Percentiles rank a stretch among this genome's conserved stretches.
These are phyloP conservation scores for Recurvirostra avosetta DNA, from an alignment of 2,113 vertebrate species.

Conservation along the genomic window DNA sequence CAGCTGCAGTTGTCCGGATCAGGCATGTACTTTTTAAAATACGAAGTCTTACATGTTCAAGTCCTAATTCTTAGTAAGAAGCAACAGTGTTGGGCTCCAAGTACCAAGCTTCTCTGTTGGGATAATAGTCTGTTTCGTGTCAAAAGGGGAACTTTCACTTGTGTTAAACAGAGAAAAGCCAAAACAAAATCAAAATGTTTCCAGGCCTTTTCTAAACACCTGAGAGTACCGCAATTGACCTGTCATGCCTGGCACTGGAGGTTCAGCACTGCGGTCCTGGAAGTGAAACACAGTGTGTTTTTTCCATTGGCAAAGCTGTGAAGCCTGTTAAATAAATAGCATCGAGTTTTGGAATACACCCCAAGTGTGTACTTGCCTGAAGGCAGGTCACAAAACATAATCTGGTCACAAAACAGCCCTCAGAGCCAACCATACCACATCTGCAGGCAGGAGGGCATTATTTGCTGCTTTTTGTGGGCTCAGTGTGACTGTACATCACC, in stretches of 20 bases:
- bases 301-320: neutral
- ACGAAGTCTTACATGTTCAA: rapidly evolving
- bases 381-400: neutral
- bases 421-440: neutral
- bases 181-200: neutral
- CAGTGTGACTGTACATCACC: rapidly evolving
- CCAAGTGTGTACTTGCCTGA: neutral
- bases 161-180: neutral
- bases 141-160: neutral
- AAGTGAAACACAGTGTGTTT: neutral
- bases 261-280: no score
- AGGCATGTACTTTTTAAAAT: no score
- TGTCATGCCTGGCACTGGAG: neutral
- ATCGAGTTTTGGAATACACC: neutral
- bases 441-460: neutral
- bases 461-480: neutral
- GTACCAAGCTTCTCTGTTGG: neutral
- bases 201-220: neutral
- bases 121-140: rapidly evolving
- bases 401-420: neutral
- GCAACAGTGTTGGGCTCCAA: neutral
- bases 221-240: neutral
- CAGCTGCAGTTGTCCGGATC: neutral
- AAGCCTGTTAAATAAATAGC: neutral
- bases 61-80: neutral